Percentiles rank a stretch among this genome's conserved stretches.
Conservation (phyloP, 2,888 invertebrate genomes). For the Eucera pruinosa region DNA sequence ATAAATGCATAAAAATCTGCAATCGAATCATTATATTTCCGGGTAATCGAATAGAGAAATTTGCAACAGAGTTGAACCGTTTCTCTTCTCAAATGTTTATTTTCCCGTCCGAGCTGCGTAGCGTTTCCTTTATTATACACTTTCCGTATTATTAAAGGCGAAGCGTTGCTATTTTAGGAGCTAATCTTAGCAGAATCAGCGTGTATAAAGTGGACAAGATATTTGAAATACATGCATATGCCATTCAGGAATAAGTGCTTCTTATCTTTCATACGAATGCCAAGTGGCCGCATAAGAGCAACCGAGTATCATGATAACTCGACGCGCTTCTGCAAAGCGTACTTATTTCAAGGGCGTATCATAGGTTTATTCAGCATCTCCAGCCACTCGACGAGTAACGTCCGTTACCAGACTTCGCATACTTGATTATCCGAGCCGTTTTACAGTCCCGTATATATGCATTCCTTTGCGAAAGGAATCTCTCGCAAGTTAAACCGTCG, state of each 20-base stretch:
- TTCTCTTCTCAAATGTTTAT: too few species aligned
- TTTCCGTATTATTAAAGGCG: too few species aligned
- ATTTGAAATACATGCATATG: background rate
- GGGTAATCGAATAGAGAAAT: too few species aligned
- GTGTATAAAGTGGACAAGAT: background rate
- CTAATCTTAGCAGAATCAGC: too few species aligned
- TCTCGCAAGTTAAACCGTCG: constrained; percentile 25
- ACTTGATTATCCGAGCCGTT: constrained; percentile 78
- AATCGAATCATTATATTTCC: too few species aligned
- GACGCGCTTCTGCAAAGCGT: constrained; percentile 33
- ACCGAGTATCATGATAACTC: constrained; percentile 32
- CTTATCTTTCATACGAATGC: constrained; percentile 4
- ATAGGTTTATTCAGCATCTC: constrained; percentile 40
- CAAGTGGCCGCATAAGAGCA: constrained; percentile 23
- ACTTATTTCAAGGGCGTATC: constrained; percentile 33
- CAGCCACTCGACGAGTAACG: constrained; percentile 50
- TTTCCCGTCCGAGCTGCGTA: too few species aligned
- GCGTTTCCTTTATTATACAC: too few species aligned
- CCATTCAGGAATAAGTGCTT: constrained; percentile 9
- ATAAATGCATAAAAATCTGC: too few species aligned
- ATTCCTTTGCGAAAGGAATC: constrained; percentile 61
- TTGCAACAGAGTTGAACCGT: too few species aligned
- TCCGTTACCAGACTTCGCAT: constrained; percentile 78
- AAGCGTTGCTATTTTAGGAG: too few species aligned
- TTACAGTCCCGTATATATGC: constrained; percentile 71